Evolutionary conservation across 1,140 invertebrate species (phyloP).

Genomic region (Ooceraea biroi): DNA sequence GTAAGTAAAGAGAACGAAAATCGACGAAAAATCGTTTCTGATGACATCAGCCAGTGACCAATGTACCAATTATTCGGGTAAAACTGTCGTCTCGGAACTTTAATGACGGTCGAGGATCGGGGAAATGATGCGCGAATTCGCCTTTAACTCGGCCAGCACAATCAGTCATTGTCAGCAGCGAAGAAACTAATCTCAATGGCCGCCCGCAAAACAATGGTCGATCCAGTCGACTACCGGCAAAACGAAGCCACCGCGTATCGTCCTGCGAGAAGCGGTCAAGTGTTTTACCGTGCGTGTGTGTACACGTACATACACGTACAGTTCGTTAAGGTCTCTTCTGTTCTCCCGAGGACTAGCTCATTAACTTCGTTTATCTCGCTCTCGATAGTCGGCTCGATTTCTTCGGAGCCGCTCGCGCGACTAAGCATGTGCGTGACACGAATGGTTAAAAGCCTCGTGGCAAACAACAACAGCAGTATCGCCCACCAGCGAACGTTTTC

Average conservation of each 20-base stretch:
- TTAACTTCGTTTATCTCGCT: conserved; percentile 72
- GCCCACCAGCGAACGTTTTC: background rate
- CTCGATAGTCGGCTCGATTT: conserved; percentile 62
- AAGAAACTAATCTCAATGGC: conserved; percentile 64
- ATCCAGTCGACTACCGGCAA: conserved; percentile 8
- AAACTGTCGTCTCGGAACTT: background rate
- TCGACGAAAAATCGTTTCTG: background rate
- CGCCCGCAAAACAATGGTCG: conserved; percentile 52
- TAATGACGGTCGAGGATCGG: conserved; percentile 1
- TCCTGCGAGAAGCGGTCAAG: conserved; percentile 49
- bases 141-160: conserved; percentile 25
- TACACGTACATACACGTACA: background rate
- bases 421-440: background rate
- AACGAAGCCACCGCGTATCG: conserved; percentile 58
- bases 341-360: conserved; percentile 64
- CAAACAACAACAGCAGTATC: conserved; percentile 11
- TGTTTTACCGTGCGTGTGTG: conserved; percentile 21
- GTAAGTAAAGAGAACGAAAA: background rate
- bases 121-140: background rate
- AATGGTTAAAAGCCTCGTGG: conserved; percentile 18
- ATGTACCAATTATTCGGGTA: conserved; percentile 12
- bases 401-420: conserved; percentile 30
- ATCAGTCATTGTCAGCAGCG: conserved; percentile 66
- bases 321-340: conserved; percentile 66
- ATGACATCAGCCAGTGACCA: background rate